Base-by-base conservation (phyloP, 2,797 vertebrate species). In the Tragopan temminckii region DNA sequence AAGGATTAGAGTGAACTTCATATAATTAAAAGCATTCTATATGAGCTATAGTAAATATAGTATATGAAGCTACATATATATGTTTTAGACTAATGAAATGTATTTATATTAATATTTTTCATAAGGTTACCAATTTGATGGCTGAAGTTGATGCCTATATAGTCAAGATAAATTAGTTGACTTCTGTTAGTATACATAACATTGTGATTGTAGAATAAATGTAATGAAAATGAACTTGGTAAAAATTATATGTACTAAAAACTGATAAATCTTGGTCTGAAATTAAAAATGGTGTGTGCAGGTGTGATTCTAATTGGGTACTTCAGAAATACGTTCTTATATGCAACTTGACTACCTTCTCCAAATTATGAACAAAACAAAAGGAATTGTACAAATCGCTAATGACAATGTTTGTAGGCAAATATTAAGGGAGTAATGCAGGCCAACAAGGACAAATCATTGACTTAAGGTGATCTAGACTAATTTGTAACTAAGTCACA, bases 181-280 rank as follows among this genome's bases (percentile, higher is more conserved):
- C 19, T 76, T 76, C 35, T 53, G 18, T 62, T 80, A 89, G 35
- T 52, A 43, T 35, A 66, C 5, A 66, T 5, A 58, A 50, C 9
- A 59, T 4, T 45, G 29, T 62, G 36, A 59, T 14, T 71, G 25
- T 57, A 77, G 46, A 77, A 94, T 55, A 76, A 90, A 84, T 3
- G 38, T 31, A 4, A 55, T 48, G 50, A 66, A 90, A 79, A 19
- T 67, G 33, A 75, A 43, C 40, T 53, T 19, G 7, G 58, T 35
- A 77, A 85, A 85, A 14, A 68, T 61, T 33, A 63, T 50, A 57
- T 70, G 6, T 20, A 72, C 63, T 79, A 85, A 89, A 92, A 94
- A 8, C 9, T 61, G 36, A 45, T 57, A 77, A 74, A 80, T 75
- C 11, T 74, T n/a, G 9, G 17, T 48, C 57, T 77, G 33, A 87